Evolutionary conservation across 2,888 invertebrate species (phyloP), one percentile per base, ranked within the genome.

Genomic region (Sisyra nigra): DNA sequence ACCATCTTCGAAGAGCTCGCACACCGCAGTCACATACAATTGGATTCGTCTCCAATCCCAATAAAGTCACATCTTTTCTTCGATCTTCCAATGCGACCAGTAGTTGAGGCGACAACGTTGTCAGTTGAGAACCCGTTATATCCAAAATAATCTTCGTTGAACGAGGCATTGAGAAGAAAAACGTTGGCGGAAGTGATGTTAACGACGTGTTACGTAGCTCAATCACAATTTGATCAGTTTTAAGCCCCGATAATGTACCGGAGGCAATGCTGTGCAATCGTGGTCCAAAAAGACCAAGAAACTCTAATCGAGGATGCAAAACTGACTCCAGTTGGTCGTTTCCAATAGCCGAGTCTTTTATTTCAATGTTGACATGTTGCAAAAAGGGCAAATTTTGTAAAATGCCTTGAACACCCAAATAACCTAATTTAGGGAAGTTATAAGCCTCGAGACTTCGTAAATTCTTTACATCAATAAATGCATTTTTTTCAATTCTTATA

Each of bases 11-110:
- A 24, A 91, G 64, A 2, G 85, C 82, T 49, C 82, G 67, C 1
- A 84, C 78, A 53, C 80, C 80, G 56, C 92, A 92, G 57, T 89
- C 88, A 56, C 92, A 92, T 45, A 74, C 70, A 38, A 91, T 77
- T 1, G 89, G 88, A 60, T 89, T 87, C 3, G 76, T 72, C 39
- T 75, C 74, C 33, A 91, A 65, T 0, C 89, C 89, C 45, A 72
- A 65, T 52, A 91, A 70, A 34, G 71, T 72, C 33, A 89, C 64
- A 57, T 80, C 80, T 2, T 81, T 80, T 41, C 81, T 71, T 13
- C 87, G 71, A 55, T 88, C 89, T 54, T 89, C 89, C 18, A 91
- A 65, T 3, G 86, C 80, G 3, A 78, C 75, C 6, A 91, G 61
- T 47, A 91, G 67, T 54, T 87, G 88, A 0, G 83, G 78, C 46